Conservation (phyloP, 2,113 vertebrate species). For the Vulpes ferrilata region DNA sequence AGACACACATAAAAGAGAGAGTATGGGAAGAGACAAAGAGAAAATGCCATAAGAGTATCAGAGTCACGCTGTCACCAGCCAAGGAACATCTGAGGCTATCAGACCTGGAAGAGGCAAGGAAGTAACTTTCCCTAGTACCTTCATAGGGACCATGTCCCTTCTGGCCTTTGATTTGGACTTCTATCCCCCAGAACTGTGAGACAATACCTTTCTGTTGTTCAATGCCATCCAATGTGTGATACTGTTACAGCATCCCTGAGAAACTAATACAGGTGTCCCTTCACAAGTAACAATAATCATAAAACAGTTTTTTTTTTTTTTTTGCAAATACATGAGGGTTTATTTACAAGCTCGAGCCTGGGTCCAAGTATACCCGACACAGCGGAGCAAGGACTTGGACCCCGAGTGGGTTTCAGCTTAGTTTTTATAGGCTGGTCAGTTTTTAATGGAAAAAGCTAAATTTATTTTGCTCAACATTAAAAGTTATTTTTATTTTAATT, state of each 20-base stretch:
- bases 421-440: too few relatives aligned
- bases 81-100: background rate
- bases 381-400: too few relatives aligned
- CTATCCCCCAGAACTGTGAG: background rate
- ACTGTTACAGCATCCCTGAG: background rate
- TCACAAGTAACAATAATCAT: background rate
- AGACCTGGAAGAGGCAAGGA: background rate
- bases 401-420: too few relatives aligned
- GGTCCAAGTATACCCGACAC: too few relatives aligned
- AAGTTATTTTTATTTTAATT: background rate
- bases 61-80: background rate
- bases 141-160: background rate
- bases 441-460: background rate
- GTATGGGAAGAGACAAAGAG: background rate
- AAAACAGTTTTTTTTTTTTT: background rate
- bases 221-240: background rate
- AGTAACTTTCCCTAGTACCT: background rate
- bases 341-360: too few relatives aligned
- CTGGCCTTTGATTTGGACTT: background rate
- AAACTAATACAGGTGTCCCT: background rate
- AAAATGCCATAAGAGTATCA: background rate
- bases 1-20: background rate
- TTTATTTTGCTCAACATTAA: background rate
- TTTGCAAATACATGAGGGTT: too few relatives aligned
- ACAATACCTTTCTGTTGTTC: background rate